Conservation (phyloP, 2,113 vertebrate genomes). For the Pyrgilauda ruficollis region DNA sequence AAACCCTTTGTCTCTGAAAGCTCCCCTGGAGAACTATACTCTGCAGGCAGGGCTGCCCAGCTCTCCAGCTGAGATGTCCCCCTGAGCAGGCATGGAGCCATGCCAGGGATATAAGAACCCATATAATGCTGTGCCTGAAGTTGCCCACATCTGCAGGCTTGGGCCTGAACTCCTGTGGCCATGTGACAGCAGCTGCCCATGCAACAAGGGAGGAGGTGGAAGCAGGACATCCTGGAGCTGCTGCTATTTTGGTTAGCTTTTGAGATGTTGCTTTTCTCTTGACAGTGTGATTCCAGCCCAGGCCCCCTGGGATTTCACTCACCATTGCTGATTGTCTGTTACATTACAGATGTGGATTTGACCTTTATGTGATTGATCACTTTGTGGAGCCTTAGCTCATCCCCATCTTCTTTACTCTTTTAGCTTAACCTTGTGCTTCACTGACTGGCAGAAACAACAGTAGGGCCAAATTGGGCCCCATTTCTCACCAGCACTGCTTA, state of each 20-base stretch:
- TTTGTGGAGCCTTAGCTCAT: neutral
- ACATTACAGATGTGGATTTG: neutral
- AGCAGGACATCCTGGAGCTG: neutral
- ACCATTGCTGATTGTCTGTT: neutral
- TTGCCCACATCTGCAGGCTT: neutral
- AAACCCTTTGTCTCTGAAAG: neutral
- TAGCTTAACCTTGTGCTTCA: neutral
- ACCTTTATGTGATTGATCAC: neutral
- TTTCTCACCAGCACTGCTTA: neutral
- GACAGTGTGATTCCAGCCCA: neutral
- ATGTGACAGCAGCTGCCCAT: neutral
- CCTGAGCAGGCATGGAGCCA: neutral
- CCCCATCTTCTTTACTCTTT: neutral
- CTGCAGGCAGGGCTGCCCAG: neutral
- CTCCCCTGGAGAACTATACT: neutral
- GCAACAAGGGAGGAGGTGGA: neutral
- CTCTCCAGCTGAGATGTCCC: neutral
- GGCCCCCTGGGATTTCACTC: neutral
- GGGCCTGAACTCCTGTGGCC: neutral
- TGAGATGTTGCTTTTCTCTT: neutral
- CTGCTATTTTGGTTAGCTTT: neutral
- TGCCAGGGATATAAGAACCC: neutral
- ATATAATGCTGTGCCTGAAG: accelerated
- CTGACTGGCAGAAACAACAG: neutral
- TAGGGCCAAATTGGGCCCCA: neutral